Evolutionary conservation across 2,113 vertebrate genomes (phyloP), one percentile per base, ranked within the genome.

Genomic region (Elephas maximus): DNA sequence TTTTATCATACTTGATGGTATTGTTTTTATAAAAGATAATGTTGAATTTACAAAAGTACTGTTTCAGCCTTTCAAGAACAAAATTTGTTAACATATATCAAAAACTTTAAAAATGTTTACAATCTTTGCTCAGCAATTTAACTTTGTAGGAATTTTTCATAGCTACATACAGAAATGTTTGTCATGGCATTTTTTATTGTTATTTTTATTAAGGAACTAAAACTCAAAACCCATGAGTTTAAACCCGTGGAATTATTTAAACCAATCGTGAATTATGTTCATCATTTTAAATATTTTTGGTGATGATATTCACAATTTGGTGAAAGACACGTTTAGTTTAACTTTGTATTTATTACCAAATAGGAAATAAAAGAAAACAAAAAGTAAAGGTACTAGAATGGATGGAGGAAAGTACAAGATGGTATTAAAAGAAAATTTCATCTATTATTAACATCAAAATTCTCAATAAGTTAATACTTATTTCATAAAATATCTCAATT

Each of bases 21-120:
- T n/a, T 57, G 33, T 90, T 84, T 93, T 89, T 95, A 33, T 78
- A 51, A 63, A 78, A 71, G 24, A 33, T 85, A 41, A 48, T n/a
- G 11, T 48, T 79, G 26, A 90, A 65, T 87, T 67, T 92, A 76
- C 30, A 53, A 57, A 95, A 48, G 9, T 60, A 23, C 26, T 76
- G 48, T 8, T 92, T 88, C 1, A 92, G 5, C 4, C 24, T 89
- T 82, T 45, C 28, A 76, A 37, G 44, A 51, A 45, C 53, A 88
- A 88, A 88, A 8, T 85, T 44, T 84, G 9, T 37, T 93, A 60
- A 80, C 30, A 14, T 48, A 4, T 88, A 62, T 88, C 9, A 44
- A n/a, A 51, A 88, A 65, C 53, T 57, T 57, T 44, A 48, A 7
- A 82, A 88, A 69, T 71, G 24, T 77, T 88, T 71, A 90, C 62